Percentiles rank a stretch among this genome's conserved stretches.
These are phyloP conservation scores for Brachymystax lenok DNA, from an alignment of 2,797 vertebrate species.

Conservation along the genomic window DNA sequence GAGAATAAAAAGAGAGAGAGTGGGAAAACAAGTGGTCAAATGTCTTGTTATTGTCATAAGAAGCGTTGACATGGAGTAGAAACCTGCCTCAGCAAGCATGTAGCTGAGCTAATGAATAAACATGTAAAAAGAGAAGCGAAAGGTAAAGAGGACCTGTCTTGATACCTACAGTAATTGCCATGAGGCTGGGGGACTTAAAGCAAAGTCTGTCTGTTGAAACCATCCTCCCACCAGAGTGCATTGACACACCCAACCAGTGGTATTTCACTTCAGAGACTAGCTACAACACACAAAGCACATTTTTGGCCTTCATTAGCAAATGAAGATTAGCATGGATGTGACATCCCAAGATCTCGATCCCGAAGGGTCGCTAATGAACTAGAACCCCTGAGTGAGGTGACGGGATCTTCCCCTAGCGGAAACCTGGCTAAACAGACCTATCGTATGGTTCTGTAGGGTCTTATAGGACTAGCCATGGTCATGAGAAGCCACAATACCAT, in stretches of 20 bases:
- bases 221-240: neutral
- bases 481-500: constrained; percentile 2
- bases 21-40: neutral
- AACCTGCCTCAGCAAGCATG: neutral
- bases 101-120: neutral
- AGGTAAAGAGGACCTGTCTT: neutral
- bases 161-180: neutral
- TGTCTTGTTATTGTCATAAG: neutral
- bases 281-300: neutral
- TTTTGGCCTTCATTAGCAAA: neutral
- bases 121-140: neutral
- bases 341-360: neutral
- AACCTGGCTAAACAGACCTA: neutral
- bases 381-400: neutral
- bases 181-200: neutral
- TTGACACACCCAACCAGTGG: neutral
- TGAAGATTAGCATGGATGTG: neutral
- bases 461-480: neutral
- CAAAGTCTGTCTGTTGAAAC: neutral
- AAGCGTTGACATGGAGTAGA: neutral
- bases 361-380: neutral
- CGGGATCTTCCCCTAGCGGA: neutral
- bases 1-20: neutral
- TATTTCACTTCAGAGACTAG: neutral
- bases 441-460: neutral